Conservation (phyloP, 2,797 vertebrate genomes). For the Dendrocincla tyrannina region DNA sequence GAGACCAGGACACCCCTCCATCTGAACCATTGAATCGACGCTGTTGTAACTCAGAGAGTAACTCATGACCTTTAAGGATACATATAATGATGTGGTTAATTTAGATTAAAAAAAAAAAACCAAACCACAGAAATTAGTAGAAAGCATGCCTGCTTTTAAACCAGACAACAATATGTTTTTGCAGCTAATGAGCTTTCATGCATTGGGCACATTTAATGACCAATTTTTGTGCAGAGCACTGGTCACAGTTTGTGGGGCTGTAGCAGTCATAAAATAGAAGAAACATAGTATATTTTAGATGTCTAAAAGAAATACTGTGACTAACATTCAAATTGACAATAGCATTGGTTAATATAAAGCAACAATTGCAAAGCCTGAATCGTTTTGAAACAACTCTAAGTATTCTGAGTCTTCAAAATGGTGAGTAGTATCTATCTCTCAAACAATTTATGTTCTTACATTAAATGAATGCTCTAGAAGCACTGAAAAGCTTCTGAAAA, state of each 20-base stretch:
- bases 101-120: not conserved
- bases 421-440: not conserved
- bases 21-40: constrained; percentile 94
- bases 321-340: not conserved
- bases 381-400: not conserved
- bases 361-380: not conserved
- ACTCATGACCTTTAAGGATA: constrained; percentile 86
- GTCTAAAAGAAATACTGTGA: not conserved
- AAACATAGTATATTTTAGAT: not conserved
- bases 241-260: not conserved
- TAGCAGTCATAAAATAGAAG: not conserved
- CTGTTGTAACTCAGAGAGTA: constrained; percentile 95
- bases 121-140: not conserved
- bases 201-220: not conserved
- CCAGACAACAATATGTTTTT: not conserved
- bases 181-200: not conserved
- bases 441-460: not conserved
- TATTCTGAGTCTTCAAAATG: not conserved
- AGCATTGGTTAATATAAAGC: not conserved
- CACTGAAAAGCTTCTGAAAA: not conserved
- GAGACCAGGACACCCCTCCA: constrained; percentile 92
- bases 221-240: not conserved
- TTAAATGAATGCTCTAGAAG: not conserved
- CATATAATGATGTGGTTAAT: not conserved
- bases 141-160: not conserved